A percentile compares a stretch with the other conserved stretches of the same genome.
Evolutionary conservation across 2,888 invertebrate species (phyloP).

Genomic region (Polylopha cassiicola): DNA sequence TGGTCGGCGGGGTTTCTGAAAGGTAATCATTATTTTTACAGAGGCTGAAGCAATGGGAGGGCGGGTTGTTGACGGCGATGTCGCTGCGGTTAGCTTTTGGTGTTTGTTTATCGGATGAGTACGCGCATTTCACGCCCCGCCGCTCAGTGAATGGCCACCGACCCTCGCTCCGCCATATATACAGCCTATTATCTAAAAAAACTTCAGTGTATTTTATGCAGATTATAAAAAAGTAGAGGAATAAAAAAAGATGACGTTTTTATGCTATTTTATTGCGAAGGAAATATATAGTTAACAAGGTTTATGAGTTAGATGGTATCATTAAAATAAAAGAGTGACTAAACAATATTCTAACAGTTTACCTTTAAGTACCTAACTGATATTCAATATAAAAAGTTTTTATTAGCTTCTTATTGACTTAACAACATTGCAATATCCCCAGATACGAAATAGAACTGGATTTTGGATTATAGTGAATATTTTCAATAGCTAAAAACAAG

Average conservation of each 20-base stretch:
- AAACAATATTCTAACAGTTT: too few relatives aligned
- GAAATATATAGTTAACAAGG: too few relatives aligned
- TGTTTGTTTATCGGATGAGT: conserved; percentile 38
- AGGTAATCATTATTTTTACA: conserved; percentile 26
- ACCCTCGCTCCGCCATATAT: conserved; percentile 24
- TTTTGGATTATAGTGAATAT: too few relatives aligned
- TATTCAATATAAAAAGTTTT: too few relatives aligned
- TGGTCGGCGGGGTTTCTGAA: conserved; percentile 13
- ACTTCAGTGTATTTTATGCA: background rate
- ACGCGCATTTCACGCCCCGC: conserved; percentile 40
- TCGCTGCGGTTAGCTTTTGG: conserved; percentile 37
- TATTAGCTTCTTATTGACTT: too few relatives aligned
- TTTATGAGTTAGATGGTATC: too few relatives aligned
- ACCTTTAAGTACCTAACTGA: too few relatives aligned
- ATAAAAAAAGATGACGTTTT: background rate
- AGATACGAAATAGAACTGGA: too few relatives aligned
- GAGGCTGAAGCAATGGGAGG: conserved; percentile 10
- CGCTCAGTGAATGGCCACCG: conserved; percentile 35
- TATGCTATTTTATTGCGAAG: too few relatives aligned
- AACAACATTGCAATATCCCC: too few relatives aligned
- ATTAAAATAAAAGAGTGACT: too few relatives aligned
- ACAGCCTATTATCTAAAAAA: background rate
- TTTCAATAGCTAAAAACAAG: too few relatives aligned
- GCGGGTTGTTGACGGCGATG: conserved; percentile 9
- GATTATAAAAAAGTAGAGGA: background rate